Evolutionary conservation across 2,888 invertebrate genomes (phyloP).

Genomic region (Leptinotarsa tumamoca): DNA sequence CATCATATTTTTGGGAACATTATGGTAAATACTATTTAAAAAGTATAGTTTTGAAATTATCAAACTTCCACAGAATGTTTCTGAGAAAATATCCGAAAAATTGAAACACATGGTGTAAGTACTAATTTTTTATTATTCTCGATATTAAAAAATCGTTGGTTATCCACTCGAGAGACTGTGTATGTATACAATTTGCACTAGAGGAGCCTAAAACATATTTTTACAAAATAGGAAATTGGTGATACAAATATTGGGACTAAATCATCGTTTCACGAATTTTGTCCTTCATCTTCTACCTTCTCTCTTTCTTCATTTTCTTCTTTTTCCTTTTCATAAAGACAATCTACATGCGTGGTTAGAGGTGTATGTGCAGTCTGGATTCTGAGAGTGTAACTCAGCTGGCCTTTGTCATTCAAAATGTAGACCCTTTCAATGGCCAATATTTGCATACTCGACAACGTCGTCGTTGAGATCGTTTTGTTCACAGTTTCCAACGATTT

Average conservation of each 20-base stretch:
- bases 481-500: background rate
- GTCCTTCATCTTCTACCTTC: no score
- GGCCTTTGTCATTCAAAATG: constrained; percentile 27
- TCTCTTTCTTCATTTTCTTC: background rate
- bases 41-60: no score
- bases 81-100: no score
- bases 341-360: constrained; percentile 26
- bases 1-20: no score
- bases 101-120: no score
- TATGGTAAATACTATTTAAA: no score
- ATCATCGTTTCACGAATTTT: background rate
- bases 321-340: constrained; percentile 25
- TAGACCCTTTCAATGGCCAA: constrained; percentile 16
- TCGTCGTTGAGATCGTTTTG: background rate
- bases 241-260: background rate
- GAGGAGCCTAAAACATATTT: background rate
- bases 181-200: background rate
- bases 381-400: constrained; percentile 20
- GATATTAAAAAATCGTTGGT: no score
- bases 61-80: no score
- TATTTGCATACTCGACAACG: background rate
- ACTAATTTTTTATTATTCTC: no score
- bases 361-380: constrained; percentile 26
- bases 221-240: background rate
- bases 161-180: background rate